Conservation (phyloP, 2,113 vertebrate genomes). For the Rattus rattus region DNA sequence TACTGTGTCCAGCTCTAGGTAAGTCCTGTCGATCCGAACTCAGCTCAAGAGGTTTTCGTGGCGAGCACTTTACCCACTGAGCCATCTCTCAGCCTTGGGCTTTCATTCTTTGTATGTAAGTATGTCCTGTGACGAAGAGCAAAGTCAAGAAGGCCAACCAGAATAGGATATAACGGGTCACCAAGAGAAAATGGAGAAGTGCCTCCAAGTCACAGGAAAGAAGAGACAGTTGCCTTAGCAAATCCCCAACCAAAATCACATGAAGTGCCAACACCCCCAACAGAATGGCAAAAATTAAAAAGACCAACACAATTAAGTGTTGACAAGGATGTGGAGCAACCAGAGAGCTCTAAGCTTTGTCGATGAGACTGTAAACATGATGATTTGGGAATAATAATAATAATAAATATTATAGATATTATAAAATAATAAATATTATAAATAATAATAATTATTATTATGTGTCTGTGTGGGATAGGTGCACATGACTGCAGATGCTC, state of each 20-base stretch:
- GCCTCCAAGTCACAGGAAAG: background rate
- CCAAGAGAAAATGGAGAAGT: conserved; percentile 27
- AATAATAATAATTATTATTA: too few relatives aligned
- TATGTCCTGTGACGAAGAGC: background rate
- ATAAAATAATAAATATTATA: too few relatives aligned
- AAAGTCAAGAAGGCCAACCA: background rate
- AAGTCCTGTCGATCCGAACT: background rate
- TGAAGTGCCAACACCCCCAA: background rate
- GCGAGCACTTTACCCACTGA: background rate
- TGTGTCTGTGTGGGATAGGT: background rate
- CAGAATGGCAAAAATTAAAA: background rate
- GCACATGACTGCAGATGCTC: background rate
- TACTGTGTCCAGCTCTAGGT: background rate
- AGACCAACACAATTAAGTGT: conserved; percentile 1
- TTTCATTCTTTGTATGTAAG: conserved; percentile 2
- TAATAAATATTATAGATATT: too few relatives aligned
- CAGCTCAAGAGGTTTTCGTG: background rate
- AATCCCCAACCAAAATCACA: background rate
- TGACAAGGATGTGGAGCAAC: background rate
- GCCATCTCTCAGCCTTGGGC: background rate
- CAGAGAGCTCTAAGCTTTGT: background rate
- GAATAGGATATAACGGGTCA: background rate
- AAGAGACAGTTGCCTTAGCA: background rate
- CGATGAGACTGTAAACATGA: background rate
- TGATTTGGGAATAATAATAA: background rate